Base-by-base conservation (phyloP, 2,113 vertebrate genomes). In the Mormyrus iriodes region DNA sequence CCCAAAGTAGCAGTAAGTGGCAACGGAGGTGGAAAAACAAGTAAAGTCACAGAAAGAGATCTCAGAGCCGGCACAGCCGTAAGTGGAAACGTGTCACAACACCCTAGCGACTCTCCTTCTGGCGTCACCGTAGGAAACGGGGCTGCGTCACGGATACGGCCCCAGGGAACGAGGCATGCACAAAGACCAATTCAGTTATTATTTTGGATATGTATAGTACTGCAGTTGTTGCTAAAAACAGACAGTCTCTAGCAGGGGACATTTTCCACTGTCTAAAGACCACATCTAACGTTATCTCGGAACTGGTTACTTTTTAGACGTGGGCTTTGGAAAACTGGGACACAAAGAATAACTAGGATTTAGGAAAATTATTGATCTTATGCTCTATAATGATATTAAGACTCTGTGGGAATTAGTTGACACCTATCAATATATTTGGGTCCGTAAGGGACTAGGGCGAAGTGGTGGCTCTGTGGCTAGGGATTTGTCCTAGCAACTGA, bases 21-120 rank as follows among this genome's bases (percentile, higher is more conserved):
- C 91, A 93, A 96, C 42, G 88, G 95, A 94, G 88, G 83, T 88
- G 87, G 49, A 85, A 91, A 95, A 93, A 93, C 91, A 95, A 93
- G 92, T 92, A 91, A 90, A 52, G 85, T 89, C 89, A 69, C 31
- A 84, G 79, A 69, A 61, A 90, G 76, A 39, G 49, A 39, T 88
- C 82, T 90, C 88, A 90, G 91, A 90, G 91, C 90, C 92, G 93
- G 92, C 91, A 93, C 92, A 89, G 76, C 88, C 92, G 92, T 92
- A 94, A 93, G 93, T 92, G 92, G 92, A 91, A 27, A 90, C 73
- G 89, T 90, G 91, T 92, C 86, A 53, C 93, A 93, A 93, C 92
- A 94, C 93, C 93, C 89, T 88, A 91, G 85, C 90, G 58, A 49
- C 17, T 35, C 13, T 44, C 52, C 76, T 52, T 93, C 91, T 94